Evolutionary conservation across 1,140 invertebrate species (phyloP).

Genomic region (Neoseiulus cucumeris): DNA sequence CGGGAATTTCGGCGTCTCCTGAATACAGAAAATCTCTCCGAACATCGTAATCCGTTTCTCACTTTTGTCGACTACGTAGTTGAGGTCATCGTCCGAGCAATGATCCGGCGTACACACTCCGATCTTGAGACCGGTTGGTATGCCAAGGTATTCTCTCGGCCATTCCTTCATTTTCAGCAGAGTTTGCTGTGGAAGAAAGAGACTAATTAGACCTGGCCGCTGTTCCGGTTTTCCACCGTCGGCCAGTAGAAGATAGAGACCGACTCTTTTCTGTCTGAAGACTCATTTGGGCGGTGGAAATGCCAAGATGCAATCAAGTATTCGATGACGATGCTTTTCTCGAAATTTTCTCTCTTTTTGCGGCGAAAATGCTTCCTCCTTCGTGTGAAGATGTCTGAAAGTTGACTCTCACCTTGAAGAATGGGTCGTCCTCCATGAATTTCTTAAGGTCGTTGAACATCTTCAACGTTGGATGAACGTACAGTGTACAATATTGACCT

Average conservation of each 20-base stretch:
- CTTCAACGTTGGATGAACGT: neutral
- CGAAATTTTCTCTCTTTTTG: neutral
- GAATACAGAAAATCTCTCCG: too few relatives aligned
- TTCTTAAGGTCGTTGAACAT: neutral
- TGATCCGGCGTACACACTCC: neutral
- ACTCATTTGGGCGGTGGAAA: neutral
- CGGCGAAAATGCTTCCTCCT: neutral
- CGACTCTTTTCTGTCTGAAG: neutral
- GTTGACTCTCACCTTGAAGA: slow-evolving; percentile 2
- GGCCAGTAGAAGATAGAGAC: neutral
- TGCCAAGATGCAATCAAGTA: neutral
- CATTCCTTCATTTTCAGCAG: neutral
- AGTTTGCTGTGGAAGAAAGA: neutral
- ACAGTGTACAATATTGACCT: neutral
- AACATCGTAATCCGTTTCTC: neutral
- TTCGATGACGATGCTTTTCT: neutral
- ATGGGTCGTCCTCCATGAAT: neutral
- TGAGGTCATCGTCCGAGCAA: neutral
- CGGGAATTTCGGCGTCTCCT: too few relatives aligned
- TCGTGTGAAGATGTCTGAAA: neutral
- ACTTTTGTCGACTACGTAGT: neutral
- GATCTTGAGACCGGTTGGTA: neutral
- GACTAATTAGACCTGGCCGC: neutral
- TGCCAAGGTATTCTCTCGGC: neutral
- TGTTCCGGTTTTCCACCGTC: neutral